phyloP scores from a whole-genome alignment of 2,113 vertebrate species.

The Catagonus wagneri region DNA sequence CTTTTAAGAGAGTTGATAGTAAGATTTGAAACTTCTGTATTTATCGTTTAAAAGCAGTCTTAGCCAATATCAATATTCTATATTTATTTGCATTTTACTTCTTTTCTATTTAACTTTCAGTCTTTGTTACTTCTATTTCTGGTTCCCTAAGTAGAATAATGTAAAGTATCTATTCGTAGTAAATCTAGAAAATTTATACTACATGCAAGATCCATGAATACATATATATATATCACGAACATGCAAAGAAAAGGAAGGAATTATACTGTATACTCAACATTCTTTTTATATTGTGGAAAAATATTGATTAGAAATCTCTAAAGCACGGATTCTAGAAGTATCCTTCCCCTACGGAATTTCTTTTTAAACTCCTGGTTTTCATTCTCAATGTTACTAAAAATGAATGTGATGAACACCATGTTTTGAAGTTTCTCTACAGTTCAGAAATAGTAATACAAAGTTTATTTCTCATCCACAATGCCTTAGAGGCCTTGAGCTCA shows the following conservation, averaged over 20 bases:
- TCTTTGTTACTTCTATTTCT: background rate
- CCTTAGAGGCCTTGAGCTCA: background rate
- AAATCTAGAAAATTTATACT: background rate
- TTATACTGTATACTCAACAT: background rate
- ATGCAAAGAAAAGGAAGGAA: background rate
- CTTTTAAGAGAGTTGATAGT: background rate
- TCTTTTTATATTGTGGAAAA: background rate
- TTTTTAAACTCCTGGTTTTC: background rate
- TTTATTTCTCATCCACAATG: background rate
- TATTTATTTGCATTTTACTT: background rate
- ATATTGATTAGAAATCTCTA: background rate
- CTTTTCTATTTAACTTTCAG: background rate
- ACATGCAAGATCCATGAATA: background rate
- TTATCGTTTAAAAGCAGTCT: background rate
- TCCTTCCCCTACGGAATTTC: background rate
- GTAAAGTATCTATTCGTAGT: background rate
- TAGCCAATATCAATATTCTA: background rate
- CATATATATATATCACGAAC: background rate
- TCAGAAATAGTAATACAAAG: constrained; percentile 8
- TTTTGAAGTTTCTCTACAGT: background rate
- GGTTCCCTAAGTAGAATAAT: background rate
- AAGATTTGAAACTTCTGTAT: background rate
- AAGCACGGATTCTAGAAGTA: background rate
- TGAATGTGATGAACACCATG: background rate
- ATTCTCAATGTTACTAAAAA: constrained; percentile 24